Evolutionary conservation across 1,140 invertebrate species (phyloP).

Genomic region (Drosophila lowei): DNA sequence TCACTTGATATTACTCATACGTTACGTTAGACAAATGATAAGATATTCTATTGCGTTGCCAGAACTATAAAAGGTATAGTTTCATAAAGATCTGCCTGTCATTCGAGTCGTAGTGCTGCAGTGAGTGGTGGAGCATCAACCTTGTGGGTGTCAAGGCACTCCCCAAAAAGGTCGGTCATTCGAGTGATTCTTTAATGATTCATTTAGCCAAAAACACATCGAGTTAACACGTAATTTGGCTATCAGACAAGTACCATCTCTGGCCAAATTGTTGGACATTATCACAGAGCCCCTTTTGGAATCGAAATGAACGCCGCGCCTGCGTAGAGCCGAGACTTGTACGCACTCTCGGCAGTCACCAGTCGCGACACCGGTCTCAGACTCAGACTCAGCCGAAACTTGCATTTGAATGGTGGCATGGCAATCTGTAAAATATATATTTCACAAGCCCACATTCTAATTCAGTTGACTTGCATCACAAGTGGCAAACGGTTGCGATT

Average conservation of each 20-base stretch:
- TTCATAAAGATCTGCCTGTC: conserved; percentile 24
- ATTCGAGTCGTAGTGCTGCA: not conserved
- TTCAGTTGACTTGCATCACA: conserved; percentile 67
- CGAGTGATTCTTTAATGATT: conserved; percentile 41
- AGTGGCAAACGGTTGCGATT: conserved; percentile 57
- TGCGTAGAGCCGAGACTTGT: conserved; percentile 22
- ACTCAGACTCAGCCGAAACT: conserved; percentile 23
- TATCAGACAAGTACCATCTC: conserved; percentile 22
- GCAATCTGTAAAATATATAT: conserved; percentile 32
- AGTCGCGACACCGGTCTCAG: conserved; percentile 18
- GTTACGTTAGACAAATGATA: conserved; percentile 30
- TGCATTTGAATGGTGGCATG: conserved; percentile 56
- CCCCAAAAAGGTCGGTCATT: conserved; percentile 20
- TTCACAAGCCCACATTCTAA: conserved; percentile 48
- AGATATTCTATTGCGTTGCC: conserved; percentile 6
- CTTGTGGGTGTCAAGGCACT: conserved; percentile 39
- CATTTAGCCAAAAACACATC: not conserved
- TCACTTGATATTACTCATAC: conserved; percentile 28
- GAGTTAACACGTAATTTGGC: conserved; percentile 37
- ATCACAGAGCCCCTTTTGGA: conserved; percentile 15
- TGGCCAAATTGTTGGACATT: conserved; percentile 22
- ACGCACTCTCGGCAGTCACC: not conserved
- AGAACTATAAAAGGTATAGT: conserved; percentile 19
- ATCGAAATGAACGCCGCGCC: conserved; percentile 33
- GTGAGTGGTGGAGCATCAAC: conserved; percentile 24